These are phyloP conservation scores for Teleiodes luculella DNA, from an alignment of 2,888 invertebrate genomes.

Conservation along the genomic window DNA sequence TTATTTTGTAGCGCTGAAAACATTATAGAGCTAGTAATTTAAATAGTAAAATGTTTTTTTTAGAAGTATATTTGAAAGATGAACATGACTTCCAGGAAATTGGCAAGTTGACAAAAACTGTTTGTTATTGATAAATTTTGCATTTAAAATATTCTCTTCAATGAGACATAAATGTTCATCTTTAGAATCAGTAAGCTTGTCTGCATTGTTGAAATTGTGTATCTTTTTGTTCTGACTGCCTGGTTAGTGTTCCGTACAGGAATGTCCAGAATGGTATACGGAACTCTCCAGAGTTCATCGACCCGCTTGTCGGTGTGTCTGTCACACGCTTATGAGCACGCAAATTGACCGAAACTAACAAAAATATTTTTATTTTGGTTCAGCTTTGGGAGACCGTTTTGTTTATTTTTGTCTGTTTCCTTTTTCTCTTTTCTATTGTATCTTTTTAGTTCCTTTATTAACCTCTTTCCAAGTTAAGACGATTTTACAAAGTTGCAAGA, in stretches of 20 bases:
- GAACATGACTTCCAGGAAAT: slow-evolving; percentile 13
- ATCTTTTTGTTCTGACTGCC: slow-evolving; percentile 15
- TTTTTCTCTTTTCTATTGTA: neutral
- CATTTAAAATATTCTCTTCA: neutral
- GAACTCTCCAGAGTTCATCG: slow-evolving; percentile 8
- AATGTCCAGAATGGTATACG: neutral
- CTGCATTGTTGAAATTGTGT: slow-evolving; percentile 2
- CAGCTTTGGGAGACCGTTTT: slow-evolving; percentile 19
- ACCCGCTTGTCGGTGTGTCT: slow-evolving; percentile 37
- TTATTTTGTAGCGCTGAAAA: slow-evolving; percentile 27
- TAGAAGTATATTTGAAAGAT: slow-evolving; percentile 12
- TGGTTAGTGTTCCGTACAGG: slow-evolving; percentile 19
- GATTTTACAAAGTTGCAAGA: too few relatives aligned
- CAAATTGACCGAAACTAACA: slow-evolving; percentile 41
- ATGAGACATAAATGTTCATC: slow-evolving; percentile 12
- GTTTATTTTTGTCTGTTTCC: neutral
- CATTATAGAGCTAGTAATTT: slow-evolving; percentile 20
- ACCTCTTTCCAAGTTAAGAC: neutral
- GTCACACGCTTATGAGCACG: slow-evolving; percentile 42
- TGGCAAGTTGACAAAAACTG: slow-evolving; percentile 1
- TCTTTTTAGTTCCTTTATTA: neutral
- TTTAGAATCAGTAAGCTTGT: slow-evolving; percentile 6
- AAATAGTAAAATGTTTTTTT: slow-evolving; percentile 14
- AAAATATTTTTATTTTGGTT: slow-evolving; percentile 6
- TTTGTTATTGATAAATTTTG: neutral